phyloP scores from a whole-genome alignment of 2,888 invertebrate species.

The Chrysomela aeneicollis region DNA sequence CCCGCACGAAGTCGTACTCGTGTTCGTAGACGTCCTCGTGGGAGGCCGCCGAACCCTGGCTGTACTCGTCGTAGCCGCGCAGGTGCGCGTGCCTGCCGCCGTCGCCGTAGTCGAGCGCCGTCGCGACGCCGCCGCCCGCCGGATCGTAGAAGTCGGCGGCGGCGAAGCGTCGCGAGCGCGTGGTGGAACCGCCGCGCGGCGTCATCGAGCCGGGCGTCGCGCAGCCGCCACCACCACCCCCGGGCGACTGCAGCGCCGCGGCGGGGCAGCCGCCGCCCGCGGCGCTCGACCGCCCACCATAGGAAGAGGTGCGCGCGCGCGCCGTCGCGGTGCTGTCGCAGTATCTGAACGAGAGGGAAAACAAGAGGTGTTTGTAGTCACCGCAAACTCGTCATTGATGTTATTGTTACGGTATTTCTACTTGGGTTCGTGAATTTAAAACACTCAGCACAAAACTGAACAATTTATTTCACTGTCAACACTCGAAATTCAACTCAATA shows the following conservation, averaged over 20 bases:
- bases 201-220: slow-evolving; percentile 58
- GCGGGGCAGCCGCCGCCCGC: slow-evolving; percentile 60
- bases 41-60: slow-evolving; percentile 73
- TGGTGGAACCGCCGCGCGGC: slow-evolving; percentile 62
- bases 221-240: slow-evolving; percentile 57
- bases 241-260: slow-evolving; percentile 65
- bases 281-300: slow-evolving; percentile 64
- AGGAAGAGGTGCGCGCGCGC: slow-evolving; percentile 66
- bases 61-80: slow-evolving; percentile 77
- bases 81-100: slow-evolving; percentile 59
- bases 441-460: too few relatives aligned
- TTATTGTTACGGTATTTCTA: too few relatives aligned
- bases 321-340: slow-evolving; percentile 70
- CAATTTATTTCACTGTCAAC: too few relatives aligned
- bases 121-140: not conserved
- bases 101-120: slow-evolving; percentile 62
- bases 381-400: too few relatives aligned
- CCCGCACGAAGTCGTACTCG: slow-evolving; percentile 60
- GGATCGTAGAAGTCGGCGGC: slow-evolving; percentile 53
- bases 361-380: not conserved
- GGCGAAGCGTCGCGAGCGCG: slow-evolving; percentile 62
- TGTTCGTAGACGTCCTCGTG: slow-evolving; percentile 68
- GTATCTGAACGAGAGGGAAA: slow-evolving; percentile 23
- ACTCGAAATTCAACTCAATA: too few relatives aligned
- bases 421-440: too few relatives aligned